These are phyloP conservation scores for Caenorhabditis sp. DNA, from an alignment of 2,888 invertebrate genomes.

Conservation along the genomic window DNA sequence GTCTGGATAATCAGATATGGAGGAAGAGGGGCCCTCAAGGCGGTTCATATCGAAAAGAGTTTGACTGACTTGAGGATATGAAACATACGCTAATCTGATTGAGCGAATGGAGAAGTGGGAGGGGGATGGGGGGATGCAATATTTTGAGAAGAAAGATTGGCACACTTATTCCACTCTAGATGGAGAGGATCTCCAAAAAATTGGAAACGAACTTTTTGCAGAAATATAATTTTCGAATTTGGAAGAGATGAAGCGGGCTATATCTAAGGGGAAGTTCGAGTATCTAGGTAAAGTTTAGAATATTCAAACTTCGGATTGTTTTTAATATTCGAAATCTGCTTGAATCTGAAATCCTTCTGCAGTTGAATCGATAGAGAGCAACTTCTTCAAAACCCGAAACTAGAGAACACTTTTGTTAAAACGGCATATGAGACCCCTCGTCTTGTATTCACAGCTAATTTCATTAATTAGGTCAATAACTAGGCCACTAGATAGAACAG, in stretches of 20 bases:
- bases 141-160: slow-evolving; percentile 32
- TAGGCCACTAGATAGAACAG: neutral
- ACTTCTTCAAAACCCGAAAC: neutral
- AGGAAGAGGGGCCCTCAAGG: slow-evolving; percentile 28
- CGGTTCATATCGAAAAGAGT: slow-evolving; percentile 61
- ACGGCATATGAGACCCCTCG: slow-evolving; percentile 8
- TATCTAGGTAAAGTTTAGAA: neutral
- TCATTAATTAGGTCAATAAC: slow-evolving; percentile 15
- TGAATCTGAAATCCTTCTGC: too few species aligned
- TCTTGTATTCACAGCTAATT: slow-evolving; percentile 4
- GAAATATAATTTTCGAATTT: slow-evolving; percentile 13
- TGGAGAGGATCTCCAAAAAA: slow-evolving; percentile 4
- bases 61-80: slow-evolving; percentile 48
- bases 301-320: neutral
- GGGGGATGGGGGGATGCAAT: neutral
- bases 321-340: too few species aligned
- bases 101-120: slow-evolving; percentile 31
- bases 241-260: slow-evolving; percentile 21
- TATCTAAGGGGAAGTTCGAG: neutral
- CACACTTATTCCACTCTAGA: slow-evolving; percentile 31
- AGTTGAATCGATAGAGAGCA: too few species aligned
- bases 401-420: neutral
- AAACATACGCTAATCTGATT: slow-evolving; percentile 67
- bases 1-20: slow-evolving; percentile 59
- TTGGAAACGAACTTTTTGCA: slow-evolving; percentile 34